A percentile compares a stretch with the other conserved stretches of the same genome.
phyloP scores from a whole-genome alignment of 2,888 invertebrate species.

The Eupithecia vulgata region DNA sequence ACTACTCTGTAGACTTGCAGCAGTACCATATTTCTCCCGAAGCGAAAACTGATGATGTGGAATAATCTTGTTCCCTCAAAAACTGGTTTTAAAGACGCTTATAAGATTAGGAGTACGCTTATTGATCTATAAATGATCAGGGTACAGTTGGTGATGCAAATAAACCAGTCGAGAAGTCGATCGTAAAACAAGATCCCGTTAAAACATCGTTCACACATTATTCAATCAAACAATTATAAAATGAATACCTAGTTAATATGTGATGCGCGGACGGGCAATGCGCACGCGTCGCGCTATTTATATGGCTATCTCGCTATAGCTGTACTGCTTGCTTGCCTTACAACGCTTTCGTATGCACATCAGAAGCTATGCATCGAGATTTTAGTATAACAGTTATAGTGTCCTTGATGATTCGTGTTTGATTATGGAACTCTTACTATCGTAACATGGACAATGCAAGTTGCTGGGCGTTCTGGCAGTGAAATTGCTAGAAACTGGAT shows the following conservation, averaged over 20 bases:
- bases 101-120: neutral
- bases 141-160: slow-evolving; percentile 5
- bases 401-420: slow-evolving; percentile 3
- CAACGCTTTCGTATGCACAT: slow-evolving; percentile 31
- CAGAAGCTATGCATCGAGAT: neutral
- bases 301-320: slow-evolving; percentile 36
- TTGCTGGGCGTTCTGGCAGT: neutral
- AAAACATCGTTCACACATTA: slow-evolving; percentile 25
- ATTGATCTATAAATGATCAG: neutral
- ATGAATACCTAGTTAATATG: slow-evolving; percentile 31
- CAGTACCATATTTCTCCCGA: neutral
- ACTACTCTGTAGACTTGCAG: neutral
- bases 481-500: neutral
- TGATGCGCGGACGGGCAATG: slow-evolving; percentile 24
- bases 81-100: neutral
- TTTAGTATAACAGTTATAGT: slow-evolving; percentile 17
- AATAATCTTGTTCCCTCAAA: neutral
- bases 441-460: neutral
- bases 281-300: slow-evolving; percentile 28
- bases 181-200: slow-evolving; percentile 28
- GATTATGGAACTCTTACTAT: slow-evolving; percentile 1
- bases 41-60: neutral
- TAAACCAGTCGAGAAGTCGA: slow-evolving; percentile 1
- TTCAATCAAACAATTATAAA: slow-evolving; percentile 32
- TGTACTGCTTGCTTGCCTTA: slow-evolving; percentile 20